Conservation (phyloP, 2,888 invertebrate species). For the Bellardia bayeri region DNA sequence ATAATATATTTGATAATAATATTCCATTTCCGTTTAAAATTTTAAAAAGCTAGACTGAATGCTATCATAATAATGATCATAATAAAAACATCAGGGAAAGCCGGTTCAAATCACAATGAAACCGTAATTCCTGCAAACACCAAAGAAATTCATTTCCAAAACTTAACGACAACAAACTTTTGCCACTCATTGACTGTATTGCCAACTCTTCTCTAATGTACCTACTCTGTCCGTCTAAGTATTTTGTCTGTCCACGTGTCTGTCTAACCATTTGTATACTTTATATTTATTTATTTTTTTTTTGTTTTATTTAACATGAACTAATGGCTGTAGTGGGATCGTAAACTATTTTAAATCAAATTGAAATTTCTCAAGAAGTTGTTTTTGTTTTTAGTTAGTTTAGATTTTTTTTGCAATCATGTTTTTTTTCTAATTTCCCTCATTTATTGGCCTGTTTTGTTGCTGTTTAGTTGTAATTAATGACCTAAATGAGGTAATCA, state of each 20-base stretch:
- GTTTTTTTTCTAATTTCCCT: slow-evolving; percentile 24
- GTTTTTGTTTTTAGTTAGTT: slow-evolving; percentile 3
- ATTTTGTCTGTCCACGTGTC: background rate
- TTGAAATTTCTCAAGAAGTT: slow-evolving; percentile 57
- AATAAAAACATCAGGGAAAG: no score
- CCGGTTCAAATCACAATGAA: no score
- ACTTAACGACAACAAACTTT: background rate
- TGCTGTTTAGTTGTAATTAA: slow-evolving; percentile 77
- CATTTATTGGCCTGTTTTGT: slow-evolving; percentile 55
- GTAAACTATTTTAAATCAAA: slow-evolving; percentile 66
- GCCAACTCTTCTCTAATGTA: background rate
- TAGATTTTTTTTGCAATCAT: slow-evolving; percentile 43
- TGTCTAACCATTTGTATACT: background rate
- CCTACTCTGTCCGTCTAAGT: background rate
- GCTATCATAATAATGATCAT: no score
- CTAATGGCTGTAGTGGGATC: slow-evolving; percentile 63
- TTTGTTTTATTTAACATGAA: slow-evolving; percentile 17
- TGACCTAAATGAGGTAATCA: slow-evolving; percentile 81
- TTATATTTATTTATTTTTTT: background rate
- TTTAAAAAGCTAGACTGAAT: no score
- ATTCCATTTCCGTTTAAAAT: no score
- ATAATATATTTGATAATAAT: no score
- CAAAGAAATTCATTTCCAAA: background rate
- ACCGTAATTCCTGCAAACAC: no score
- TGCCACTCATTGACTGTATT: background rate